A percentile compares a stretch with the other conserved stretches of the same genome.
These are phyloP conservation scores for Larimichthys crocea DNA, from an alignment of 2,113 vertebrate genomes.

Conservation along the genomic window DNA sequence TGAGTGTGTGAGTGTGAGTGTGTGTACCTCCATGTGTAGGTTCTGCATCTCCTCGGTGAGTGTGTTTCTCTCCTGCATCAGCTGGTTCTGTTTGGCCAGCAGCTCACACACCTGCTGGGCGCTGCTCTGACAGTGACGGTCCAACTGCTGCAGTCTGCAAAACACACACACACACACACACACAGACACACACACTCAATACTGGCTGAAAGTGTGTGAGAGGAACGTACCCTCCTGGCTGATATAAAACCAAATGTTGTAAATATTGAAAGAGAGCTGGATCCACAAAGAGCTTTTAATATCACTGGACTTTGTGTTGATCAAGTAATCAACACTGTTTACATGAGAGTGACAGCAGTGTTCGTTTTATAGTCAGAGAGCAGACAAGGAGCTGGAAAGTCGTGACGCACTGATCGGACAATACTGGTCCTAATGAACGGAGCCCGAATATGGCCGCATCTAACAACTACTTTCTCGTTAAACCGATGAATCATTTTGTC, in stretches of 20 bases:
- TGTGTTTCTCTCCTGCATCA: slow-evolving; percentile 89
- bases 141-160: slow-evolving; percentile 92
- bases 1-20: slow-evolving; percentile 31
- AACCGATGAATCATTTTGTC: neutral
- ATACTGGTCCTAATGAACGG: neutral
- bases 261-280: slow-evolving; percentile 70
- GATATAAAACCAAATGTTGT: slow-evolving; percentile 71
- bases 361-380: neutral
- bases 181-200: slow-evolving; percentile 59
- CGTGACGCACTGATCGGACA: neutral
- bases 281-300: slow-evolving; percentile 62
- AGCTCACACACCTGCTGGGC: slow-evolving; percentile 93
- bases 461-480: too few relatives aligned
- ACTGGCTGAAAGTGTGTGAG: slow-evolving; percentile 52
- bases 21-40: slow-evolving; percentile 84
- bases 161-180: slow-evolving; percentile 65
- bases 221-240: slow-evolving; percentile 57
- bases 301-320: slow-evolving; percentile 67
- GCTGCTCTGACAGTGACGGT: slow-evolving; percentile 91
- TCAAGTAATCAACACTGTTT: slow-evolving; percentile 56
- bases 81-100: slow-evolving; percentile 91
- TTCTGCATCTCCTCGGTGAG: slow-evolving; percentile 87
- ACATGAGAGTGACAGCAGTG: slow-evolving; percentile 21
- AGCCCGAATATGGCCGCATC: neutral
- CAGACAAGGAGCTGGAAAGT: slow-evolving; percentile 9